Percentiles rank a stretch among this genome's conserved stretches.
These are phyloP conservation scores for Drosophila burlai DNA, from an alignment of 1,140 invertebrate species.

Conservation along the genomic window DNA sequence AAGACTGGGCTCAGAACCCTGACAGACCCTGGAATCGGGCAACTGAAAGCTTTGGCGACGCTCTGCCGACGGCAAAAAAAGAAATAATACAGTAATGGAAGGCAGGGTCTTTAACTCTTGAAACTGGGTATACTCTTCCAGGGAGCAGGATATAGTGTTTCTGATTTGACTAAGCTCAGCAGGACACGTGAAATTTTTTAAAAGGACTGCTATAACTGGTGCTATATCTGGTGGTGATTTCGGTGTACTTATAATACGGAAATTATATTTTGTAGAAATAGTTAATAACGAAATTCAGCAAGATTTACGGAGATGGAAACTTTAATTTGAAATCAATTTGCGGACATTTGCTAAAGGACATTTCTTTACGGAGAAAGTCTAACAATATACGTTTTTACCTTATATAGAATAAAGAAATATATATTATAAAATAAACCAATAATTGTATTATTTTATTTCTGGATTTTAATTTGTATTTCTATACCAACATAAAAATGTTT, in stretches of 20 bases:
- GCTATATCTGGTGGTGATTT: too few relatives aligned
- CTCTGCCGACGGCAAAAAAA: conserved; percentile 71
- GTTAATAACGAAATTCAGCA: neutral
- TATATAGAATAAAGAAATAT: neutral
- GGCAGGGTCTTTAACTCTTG: conserved; percentile 3
- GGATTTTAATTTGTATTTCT: neutral
- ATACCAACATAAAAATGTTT: neutral
- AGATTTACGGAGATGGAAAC: neutral
- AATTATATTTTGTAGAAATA: neutral
- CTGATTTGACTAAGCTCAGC: neutral
- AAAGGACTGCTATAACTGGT: neutral
- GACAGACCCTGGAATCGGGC: conserved; percentile 28
- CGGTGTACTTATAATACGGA: neutral
- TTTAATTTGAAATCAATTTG: too few relatives aligned
- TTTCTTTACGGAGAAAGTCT: too few relatives aligned
- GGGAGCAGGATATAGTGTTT: neutral
- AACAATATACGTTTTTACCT: neutral
- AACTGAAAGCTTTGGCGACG: conserved; percentile 81
- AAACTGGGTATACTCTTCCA: conserved; percentile 18
- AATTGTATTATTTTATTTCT: neutral
- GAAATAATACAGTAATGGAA: conserved; percentile 22
- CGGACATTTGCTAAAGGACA: too few relatives aligned
- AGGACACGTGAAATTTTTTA: neutral
- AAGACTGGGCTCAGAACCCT: conserved; percentile 35
- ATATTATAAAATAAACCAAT: neutral